Evolutionary conservation across 2,888 invertebrate species (phyloP).

Genomic region (Amblyjoppa fuscipennis): DNA sequence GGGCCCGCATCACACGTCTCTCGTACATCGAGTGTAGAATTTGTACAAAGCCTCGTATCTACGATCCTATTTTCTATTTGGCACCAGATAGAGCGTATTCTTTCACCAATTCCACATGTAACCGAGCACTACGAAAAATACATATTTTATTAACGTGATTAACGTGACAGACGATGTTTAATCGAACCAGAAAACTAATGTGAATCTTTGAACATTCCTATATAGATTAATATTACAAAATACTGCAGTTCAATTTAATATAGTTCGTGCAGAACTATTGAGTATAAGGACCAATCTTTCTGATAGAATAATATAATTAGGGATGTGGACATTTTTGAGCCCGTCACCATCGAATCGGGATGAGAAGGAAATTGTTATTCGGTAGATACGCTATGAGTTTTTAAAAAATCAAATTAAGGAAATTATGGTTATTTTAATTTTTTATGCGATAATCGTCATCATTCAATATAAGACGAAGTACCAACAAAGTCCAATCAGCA

Average conservation of each 20-base stretch:
- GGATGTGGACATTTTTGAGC: too few species aligned
- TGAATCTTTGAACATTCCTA: too few species aligned
- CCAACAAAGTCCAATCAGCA: too few species aligned
- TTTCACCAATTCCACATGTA: constrained; percentile 88
- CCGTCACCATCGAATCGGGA: too few species aligned
- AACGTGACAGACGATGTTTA: not conserved
- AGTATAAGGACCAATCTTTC: not conserved
- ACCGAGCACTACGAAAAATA: constrained; percentile 87
- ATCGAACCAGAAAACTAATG: not conserved
- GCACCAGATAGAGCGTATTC: constrained; percentile 86
- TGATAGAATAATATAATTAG: not conserved
- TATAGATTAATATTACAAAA: not conserved
- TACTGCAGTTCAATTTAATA: not conserved
- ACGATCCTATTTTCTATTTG: constrained; percentile 86
- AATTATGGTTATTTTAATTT: too few species aligned
- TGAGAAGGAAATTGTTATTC: too few species aligned
- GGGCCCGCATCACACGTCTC: constrained; percentile 85
- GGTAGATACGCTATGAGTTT: too few species aligned
- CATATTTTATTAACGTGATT: not conserved
- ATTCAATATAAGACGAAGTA: too few species aligned
- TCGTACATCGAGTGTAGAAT: constrained; percentile 78
- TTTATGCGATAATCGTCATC: too few species aligned
- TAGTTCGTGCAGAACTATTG: not conserved
- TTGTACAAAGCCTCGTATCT: constrained; percentile 83
- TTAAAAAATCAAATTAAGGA: too few species aligned